A percentile compares a stretch with the other conserved stretches of the same genome.
Conservation (phyloP, 2,888 invertebrate species). For the Lasioglossum vierecki region DNA sequence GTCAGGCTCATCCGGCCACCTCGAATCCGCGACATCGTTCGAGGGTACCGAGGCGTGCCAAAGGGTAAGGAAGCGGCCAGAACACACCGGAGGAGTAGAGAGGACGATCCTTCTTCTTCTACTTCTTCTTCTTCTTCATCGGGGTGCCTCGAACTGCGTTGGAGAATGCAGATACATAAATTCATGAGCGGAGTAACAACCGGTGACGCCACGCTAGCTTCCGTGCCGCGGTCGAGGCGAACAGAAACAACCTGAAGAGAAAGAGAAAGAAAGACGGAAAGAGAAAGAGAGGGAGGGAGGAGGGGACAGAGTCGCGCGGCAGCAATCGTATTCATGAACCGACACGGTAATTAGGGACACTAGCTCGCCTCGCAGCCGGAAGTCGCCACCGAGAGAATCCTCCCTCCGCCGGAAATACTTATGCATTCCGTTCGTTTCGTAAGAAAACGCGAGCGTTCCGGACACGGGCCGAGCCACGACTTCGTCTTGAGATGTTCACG, state of each 20-base stretch:
- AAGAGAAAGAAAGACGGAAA: background rate
- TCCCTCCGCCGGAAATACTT: conserved; percentile 83
- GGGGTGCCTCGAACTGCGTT: conserved; percentile 78
- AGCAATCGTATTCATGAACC: conserved; percentile 84
- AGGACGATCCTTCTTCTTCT: conserved; percentile 41
- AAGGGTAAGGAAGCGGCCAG: conserved; percentile 64
- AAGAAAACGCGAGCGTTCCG: conserved; percentile 78
- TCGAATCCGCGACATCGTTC: conserved; percentile 66
- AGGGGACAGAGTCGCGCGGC: conserved; percentile 57
- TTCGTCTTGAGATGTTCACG: background rate
- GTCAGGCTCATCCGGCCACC: conserved; percentile 55
- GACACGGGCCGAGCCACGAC: conserved; percentile 61
- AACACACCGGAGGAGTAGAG: conserved; percentile 17
- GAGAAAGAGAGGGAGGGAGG: background rate
- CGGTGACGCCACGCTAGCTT: conserved; percentile 84
- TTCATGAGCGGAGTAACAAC: conserved; percentile 83
- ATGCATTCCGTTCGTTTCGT: conserved; percentile 82
- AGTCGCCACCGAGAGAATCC: conserved; percentile 82
- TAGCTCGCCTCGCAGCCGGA: conserved; percentile 83
- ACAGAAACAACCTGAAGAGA: conserved; percentile 1
- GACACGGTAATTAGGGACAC: conserved; percentile 84
- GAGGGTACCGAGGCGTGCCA: conserved; percentile 69
- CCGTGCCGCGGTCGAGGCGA: conserved; percentile 77
- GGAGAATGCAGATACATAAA: conserved; percentile 84
- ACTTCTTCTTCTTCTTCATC: conserved; percentile 42